These are phyloP conservation scores for Eucera pruinosa DNA, from an alignment of 2,888 invertebrate genomes.

Conservation along the genomic window DNA sequence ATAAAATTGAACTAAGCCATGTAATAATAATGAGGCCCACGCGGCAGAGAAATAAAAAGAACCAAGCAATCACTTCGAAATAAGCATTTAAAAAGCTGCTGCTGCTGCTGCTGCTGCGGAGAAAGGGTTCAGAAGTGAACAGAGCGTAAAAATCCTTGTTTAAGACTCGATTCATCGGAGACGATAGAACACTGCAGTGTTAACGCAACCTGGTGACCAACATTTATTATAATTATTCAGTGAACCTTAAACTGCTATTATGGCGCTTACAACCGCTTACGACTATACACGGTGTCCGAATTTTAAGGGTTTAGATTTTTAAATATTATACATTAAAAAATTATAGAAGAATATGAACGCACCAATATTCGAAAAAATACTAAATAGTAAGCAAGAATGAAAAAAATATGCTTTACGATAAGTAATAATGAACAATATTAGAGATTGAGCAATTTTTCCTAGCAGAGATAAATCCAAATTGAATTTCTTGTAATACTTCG, in stretches of 20 bases:
- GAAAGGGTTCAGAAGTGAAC: constrained; percentile 13
- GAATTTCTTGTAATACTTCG: too few relatives aligned
- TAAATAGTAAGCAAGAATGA: too few relatives aligned
- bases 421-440: too few relatives aligned
- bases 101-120: not conserved
- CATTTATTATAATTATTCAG: constrained; percentile 72
- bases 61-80: not conserved
- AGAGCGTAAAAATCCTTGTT: constrained; percentile 16
- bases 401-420: too few relatives aligned
- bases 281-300: not conserved
- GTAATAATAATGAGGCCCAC: not conserved
- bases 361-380: too few relatives aligned
- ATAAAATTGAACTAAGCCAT: not conserved
- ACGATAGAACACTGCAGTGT: not conserved
- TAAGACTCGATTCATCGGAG: constrained; percentile 16
- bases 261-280: not conserved
- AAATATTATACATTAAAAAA: too few relatives aligned
- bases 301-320: not conserved
- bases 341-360: too few relatives aligned
- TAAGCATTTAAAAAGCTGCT: not conserved
- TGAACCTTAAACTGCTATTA: constrained; percentile 72
- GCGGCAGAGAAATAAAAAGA: not conserved
- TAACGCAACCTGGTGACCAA: constrained; percentile 33
- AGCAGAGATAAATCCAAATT: too few relatives aligned
- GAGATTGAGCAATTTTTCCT: too few relatives aligned